Base-by-base conservation (phyloP, 2,888 invertebrate genomes). In the Alloplasta piceator region DNA sequence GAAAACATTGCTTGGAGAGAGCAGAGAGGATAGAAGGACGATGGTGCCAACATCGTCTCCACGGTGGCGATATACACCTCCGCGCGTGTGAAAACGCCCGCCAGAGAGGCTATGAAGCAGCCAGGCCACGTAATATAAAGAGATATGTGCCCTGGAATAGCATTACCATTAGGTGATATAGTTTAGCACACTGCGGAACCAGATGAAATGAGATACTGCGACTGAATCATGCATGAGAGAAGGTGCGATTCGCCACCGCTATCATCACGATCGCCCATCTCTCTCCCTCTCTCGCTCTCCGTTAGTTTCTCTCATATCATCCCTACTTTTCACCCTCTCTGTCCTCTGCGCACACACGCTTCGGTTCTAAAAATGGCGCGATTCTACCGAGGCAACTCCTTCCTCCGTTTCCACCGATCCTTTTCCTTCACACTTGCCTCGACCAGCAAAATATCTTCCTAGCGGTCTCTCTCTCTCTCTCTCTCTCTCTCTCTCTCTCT, bases 131-230 rank as follows among this genome's bases (percentile, higher is more conserved):
- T 91, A 91, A 91, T 92, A 92, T 91, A 89, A 90, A 91, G 91
- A 91, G 90, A 91, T 92, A 91, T 91, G 91, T 91, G 90, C 89
- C 87, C 86, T 86, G 89, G 91, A 90, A 91, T 91, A 90, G 87
- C 90, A 91, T 92, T 92, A 91, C 90, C 91, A 92, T 92, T 92
- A 92, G 91, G 90, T 91, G 89, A 91, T 92, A 92, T 89, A 91
- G 92, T 91, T 92, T 91, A 91, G 90, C 91, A 78, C 81, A 74
- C 81, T 86, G 85, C 88, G 90, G 89, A 87, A 87, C 88, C 88
- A 87, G 90, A 92, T 92, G 91, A 92, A 92, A 92, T 92, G 91
- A 92, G 91, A 92, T 92, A 92, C 91, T 89, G 91, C 89, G 90
- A 85, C 90, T 92, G 91, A 92, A 92, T 92, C 92, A 92, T 92